Evolutionary conservation across 2,888 invertebrate species (phyloP), one percentile per base, ranked within the genome.

Genomic region (Eupithecia subfuscata): DNA sequence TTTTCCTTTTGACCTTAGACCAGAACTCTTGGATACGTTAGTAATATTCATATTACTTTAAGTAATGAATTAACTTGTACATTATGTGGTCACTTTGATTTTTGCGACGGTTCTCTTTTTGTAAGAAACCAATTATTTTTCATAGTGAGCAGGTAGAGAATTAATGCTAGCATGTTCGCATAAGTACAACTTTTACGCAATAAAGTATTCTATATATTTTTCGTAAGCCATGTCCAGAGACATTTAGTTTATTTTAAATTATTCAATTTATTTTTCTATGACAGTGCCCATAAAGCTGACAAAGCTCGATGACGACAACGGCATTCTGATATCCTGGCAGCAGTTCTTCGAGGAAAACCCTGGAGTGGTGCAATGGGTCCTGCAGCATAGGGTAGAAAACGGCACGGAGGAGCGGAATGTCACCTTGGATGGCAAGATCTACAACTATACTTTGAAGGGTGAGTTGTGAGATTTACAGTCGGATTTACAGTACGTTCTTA

Each of bases 331-430:
- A 0, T 89, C 91, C 0, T 95, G 95, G 95, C 80, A 82, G 64
- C 85, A 89, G 78, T 93, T 92, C 82, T 87, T 88, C 2, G 81
- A 81, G 4, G 82, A 87, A 63, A 87, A 81, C 11, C 88, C 88
- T 7, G 90, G 87, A 0, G 90, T 94, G 69, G 82, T 84, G 83
- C 82, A 92, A 83, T 95, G 95, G 95, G 86, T 91, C 52, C 80
- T 95, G 75, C 94, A 95, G 87, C 87, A 86, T 79, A 87, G 84
- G 67, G 71, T 77, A 0, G 86, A 86, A 70, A 87, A 87, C 75
- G 82, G 82, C 37, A 79, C 84, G 0, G 75, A 82, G 0, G 88
- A 86, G 25, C 82, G 83, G 12, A 92, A 93, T 52, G 76, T 92
- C 30, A 91, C 90, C 0, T 76, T 93, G 1, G 83, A 85, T 0